Conservation (phyloP, 1,140 invertebrate species). For the Mercenaria mercenaria region DNA sequence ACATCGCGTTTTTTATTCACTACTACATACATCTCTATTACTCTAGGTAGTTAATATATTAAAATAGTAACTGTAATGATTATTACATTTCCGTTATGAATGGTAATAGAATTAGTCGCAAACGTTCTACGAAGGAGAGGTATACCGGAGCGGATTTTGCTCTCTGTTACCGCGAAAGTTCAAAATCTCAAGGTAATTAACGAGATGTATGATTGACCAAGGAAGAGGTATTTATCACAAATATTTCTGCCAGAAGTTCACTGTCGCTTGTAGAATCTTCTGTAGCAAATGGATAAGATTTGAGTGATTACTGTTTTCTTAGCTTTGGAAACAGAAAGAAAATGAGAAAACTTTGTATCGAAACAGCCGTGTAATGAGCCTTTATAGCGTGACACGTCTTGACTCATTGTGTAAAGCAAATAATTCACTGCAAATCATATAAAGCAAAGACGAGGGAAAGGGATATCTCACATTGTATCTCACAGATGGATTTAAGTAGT, state of each 20-base stretch:
- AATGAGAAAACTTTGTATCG: slow-evolving; percentile 9
- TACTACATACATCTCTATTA: no score
- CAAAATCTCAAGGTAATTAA: slow-evolving; percentile 25
- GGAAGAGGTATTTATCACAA: background rate
- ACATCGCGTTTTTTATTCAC: no score
- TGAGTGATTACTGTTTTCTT: background rate
- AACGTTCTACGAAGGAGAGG: no score
- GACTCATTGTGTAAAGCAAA: background rate
- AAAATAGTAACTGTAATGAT: no score
- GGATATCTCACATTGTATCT: background rate
- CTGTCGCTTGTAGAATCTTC: background rate
- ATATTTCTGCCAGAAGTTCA: background rate
- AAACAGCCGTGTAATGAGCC: background rate
- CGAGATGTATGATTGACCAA: background rate
- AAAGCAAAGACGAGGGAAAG: background rate
- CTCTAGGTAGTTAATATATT: no score
- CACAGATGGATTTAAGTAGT: no score
- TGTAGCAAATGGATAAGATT: background rate
- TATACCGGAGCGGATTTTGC: no score
- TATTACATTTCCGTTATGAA: no score
- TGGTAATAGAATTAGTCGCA: no score
- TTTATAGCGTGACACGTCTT: background rate
- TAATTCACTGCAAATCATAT: background rate
- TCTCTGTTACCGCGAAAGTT: no score
- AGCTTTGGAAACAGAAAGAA: background rate